These are phyloP conservation scores for Colostygia pectinataria DNA, from an alignment of 2,888 invertebrate species.

Conservation along the genomic window DNA sequence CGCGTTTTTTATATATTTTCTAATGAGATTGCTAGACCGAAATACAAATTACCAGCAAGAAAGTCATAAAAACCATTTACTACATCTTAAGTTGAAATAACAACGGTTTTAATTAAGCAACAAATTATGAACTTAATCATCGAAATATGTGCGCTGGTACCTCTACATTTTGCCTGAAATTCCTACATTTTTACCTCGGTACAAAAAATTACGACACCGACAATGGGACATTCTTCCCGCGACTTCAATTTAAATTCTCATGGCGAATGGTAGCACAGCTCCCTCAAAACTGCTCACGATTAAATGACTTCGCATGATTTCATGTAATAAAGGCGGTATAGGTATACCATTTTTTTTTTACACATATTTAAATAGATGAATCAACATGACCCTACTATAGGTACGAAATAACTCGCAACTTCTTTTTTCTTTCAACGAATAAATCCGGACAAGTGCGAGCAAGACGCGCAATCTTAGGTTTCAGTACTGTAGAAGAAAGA, in stretches of 20 bases:
- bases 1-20: no score
- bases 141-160: slow-evolving; percentile 11
- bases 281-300: slow-evolving; percentile 31
- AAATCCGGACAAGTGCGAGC: no score
- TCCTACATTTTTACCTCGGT: slow-evolving; percentile 29
- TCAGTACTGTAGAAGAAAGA: no score
- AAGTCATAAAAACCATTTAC: no score
- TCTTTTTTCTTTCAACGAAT: not conserved
- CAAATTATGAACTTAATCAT: slow-evolving; percentile 26
- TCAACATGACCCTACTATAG: slow-evolving; percentile 35
- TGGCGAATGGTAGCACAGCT: slow-evolving; percentile 32
- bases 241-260: slow-evolving; percentile 38
- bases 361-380: slow-evolving; percentile 47
- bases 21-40: no score
- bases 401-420: slow-evolving; percentile 23
- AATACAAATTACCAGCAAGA: no score
- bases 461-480: no score
- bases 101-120: slow-evolving; percentile 28
- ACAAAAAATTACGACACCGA: slow-evolving; percentile 31
- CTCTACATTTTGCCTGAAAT: slow-evolving; percentile 10
- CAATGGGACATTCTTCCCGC: slow-evolving; percentile 32
- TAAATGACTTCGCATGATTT: slow-evolving; percentile 47
- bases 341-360: slow-evolving; percentile 22
- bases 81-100: not conserved
- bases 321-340: slow-evolving; percentile 41